Conservation (phyloP, 2,888 invertebrate species). For the Stictocephala bisonia region DNA sequence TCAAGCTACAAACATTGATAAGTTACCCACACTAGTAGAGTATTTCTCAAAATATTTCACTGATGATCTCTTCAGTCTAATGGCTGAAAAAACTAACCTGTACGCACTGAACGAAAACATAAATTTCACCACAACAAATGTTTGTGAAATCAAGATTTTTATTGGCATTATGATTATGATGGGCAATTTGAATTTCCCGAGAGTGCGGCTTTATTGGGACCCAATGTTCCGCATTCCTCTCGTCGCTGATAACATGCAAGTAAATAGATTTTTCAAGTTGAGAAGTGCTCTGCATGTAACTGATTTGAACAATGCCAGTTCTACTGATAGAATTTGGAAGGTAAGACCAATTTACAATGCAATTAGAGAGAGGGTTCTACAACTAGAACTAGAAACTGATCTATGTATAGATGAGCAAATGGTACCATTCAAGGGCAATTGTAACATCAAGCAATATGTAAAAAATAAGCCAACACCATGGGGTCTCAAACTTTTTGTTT, state of each 20-base stretch:
- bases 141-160: conserved; percentile 1
- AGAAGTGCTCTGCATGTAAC: conserved; percentile 52
- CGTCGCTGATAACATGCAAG: conserved; percentile 50
- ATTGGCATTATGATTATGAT: conserved; percentile 18
- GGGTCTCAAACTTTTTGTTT: conserved; percentile 55
- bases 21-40: not conserved
- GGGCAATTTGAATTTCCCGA: conserved; percentile 32
- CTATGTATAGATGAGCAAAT: conserved; percentile 50
- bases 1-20: not conserved
- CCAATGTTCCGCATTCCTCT: conserved; percentile 22
- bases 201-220: conserved; percentile 32
- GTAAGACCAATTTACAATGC: conserved; percentile 43
- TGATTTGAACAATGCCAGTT: conserved; percentile 1
- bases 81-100: not conserved
- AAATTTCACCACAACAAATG: not conserved
- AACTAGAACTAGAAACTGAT: conserved; percentile 9
- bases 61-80: not conserved
- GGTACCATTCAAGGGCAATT: conserved; percentile 57
- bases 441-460: conserved; percentile 56
- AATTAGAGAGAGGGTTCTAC: conserved; percentile 19
- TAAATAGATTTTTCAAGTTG: conserved; percentile 52
- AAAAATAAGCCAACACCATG: conserved; percentile 54
- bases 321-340: conserved; percentile 44
- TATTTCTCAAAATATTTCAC: not conserved
- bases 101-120: not conserved